A percentile compares a stretch with the other conserved stretches of the same genome.
phyloP scores from a whole-genome alignment of 2,797 vertebrate genomes.

The Halcyon badia region DNA sequence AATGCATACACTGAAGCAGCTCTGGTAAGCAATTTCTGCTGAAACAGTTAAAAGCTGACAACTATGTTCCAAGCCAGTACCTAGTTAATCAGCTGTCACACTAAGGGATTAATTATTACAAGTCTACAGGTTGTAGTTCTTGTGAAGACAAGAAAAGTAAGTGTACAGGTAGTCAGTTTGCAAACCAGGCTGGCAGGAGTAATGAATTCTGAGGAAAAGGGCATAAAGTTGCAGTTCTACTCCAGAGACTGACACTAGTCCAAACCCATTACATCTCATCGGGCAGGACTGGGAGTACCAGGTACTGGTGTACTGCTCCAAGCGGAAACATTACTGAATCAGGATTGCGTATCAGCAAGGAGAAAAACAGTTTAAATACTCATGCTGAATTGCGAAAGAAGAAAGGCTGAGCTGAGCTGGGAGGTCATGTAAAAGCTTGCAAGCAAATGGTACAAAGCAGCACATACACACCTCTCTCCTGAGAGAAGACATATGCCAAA shows the following conservation, averaged over 20 bases:
- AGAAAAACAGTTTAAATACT: background rate
- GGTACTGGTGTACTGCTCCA: background rate
- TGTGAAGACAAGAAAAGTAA: background rate
- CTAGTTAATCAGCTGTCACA: background rate
- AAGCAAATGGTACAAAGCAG: background rate
- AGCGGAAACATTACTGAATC: background rate
- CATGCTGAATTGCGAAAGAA: background rate
- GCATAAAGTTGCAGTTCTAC: rapidly evolving
- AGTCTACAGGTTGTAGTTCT: background rate
- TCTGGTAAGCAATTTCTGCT: background rate
- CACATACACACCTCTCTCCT: background rate
- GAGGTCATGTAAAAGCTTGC: background rate
- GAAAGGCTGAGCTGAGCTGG: background rate
- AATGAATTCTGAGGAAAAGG: background rate
- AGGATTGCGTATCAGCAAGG: background rate
- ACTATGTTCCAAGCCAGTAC: background rate
- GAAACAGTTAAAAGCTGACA: background rate
- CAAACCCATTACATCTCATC: background rate
- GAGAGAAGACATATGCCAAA: background rate
- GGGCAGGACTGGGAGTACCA: background rate
- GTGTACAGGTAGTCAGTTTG: background rate
- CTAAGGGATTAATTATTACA: background rate
- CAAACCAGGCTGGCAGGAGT: background rate
- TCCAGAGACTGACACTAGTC: background rate
- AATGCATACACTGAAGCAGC: background rate